These are phyloP conservation scores for Pteronura brasiliensis DNA, from an alignment of 2,113 vertebrate species.

Conservation along the genomic window DNA sequence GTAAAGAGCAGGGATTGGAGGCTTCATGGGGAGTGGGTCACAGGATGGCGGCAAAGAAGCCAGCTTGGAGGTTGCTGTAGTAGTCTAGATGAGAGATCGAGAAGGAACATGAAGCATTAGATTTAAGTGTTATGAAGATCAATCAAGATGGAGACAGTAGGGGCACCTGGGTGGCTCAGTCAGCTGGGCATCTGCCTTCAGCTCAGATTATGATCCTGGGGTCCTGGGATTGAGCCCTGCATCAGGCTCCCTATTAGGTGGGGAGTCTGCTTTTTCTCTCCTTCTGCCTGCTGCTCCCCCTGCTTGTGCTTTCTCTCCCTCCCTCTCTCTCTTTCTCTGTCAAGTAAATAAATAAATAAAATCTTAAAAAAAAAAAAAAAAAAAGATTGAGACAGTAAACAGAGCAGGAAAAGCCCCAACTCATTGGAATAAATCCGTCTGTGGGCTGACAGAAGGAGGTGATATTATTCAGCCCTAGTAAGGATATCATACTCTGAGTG, in stretches of 20 bases:
- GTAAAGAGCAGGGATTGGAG: background rate
- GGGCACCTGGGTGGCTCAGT: too few relatives aligned
- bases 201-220: too few relatives aligned
- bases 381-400: background rate
- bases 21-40: background rate
- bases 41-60: background rate
- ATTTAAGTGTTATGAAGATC: background rate
- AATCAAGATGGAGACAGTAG: background rate
- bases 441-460: background rate
- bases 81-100: background rate
- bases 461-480: background rate
- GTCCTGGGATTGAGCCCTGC: too few relatives aligned
- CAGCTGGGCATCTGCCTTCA: fast-evolving
- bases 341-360: too few relatives aligned
- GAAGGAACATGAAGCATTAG: background rate
- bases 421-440: background rate
- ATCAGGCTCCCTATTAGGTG: too few relatives aligned
- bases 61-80: background rate
- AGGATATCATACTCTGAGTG: background rate
- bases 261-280: too few relatives aligned
- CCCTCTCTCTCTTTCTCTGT: too few relatives aligned
- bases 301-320: too few relatives aligned
- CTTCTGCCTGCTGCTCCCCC: too few relatives aligned
- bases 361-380: too few relatives aligned
- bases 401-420: background rate